Percentiles rank a stretch among this genome's conserved stretches.
phyloP scores from a whole-genome alignment of 2,888 invertebrate genomes.

The Sceliomorpha sp. region DNA sequence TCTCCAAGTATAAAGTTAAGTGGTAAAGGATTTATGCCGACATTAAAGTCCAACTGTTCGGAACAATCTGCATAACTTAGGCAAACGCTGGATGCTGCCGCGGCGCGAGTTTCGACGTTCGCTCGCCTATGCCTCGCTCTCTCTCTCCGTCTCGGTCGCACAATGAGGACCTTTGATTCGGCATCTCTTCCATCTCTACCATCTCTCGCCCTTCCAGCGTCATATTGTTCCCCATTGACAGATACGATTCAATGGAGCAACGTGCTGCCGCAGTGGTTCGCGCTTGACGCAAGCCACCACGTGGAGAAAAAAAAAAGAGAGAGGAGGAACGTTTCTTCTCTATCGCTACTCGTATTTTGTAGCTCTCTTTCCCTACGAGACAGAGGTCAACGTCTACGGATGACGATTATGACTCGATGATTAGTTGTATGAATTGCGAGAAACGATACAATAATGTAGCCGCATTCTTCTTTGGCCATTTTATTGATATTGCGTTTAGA shows the following conservation, averaged over 20 bases:
- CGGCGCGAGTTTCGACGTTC: slow-evolving; percentile 57
- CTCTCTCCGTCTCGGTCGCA: slow-evolving; percentile 54
- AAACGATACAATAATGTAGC: too few species aligned
- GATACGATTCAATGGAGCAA: slow-evolving; percentile 73
- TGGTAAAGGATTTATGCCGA: slow-evolving; percentile 77
- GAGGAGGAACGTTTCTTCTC: slow-evolving; percentile 1
- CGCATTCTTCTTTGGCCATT: too few species aligned
- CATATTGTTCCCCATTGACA: slow-evolving; percentile 73
- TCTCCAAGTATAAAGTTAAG: slow-evolving; percentile 76
- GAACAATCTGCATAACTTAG: slow-evolving; percentile 78
- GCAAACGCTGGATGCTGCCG: slow-evolving; percentile 62
- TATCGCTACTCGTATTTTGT: not conserved
- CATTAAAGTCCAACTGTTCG: slow-evolving; percentile 78
- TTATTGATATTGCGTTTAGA: too few species aligned
- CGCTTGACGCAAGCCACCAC: slow-evolving; percentile 27
- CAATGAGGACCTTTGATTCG: slow-evolving; percentile 16
- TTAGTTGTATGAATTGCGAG: not conserved
- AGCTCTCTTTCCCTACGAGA: not conserved
- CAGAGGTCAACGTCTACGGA: not conserved
- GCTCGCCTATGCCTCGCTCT: too few species aligned
- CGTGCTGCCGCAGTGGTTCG: slow-evolving; percentile 56
- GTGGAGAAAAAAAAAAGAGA: not conserved
- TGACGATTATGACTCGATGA: not conserved
- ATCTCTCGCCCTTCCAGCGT: slow-evolving; percentile 49
- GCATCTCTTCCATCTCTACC: slow-evolving; percentile 33